Evolutionary conservation across 2,113 vertebrate species (phyloP), one percentile per base, ranked within the genome.

Genomic region (Hydrochoerus hydrochaeris): DNA sequence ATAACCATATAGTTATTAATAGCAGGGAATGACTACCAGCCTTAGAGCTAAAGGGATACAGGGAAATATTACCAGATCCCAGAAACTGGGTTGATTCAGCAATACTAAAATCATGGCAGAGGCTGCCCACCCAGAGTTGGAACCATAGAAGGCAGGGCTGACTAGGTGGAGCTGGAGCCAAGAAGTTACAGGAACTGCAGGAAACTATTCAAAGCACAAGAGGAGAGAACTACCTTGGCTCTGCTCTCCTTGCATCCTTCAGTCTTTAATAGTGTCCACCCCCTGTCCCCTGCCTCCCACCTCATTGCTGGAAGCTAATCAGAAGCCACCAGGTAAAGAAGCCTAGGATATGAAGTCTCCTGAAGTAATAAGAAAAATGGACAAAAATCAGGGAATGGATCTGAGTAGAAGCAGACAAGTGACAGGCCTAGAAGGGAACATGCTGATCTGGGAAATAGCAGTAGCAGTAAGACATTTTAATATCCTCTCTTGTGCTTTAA

Each of bases 301-400:
- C 54, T 16, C 26, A 62, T 32, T 62, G 67, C 52, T 52, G 60
- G 49, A 87, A 84, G 41, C 30, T 19, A 95, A 60, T 17, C 67
- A 95, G 62, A 95, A 83, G 62, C 67, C 52, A 84, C 69, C 28
- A 69, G 32, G 67, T 67, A 87, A 82, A 35, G 65, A 22, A 95
- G 57, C 41, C 32, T 77, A 41, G 86, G 60, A 91, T 95, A 90
- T 60, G 30, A 41, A 77, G 91, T 88, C 87, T 78, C n/a, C 60
- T 54, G 65, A 11, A 44, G 41, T 49, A 62, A 30, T 54, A 52
- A 83, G 35, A 30, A 38, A 30, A 62, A 38, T 28, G 30, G 38
- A 83, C 26, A 87, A 90, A 94, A 28, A 83, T 3, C 58, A 62
- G 65, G 73, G 49, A 90, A 77, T 44, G 75, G 65, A 83, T 90